These are phyloP conservation scores for Tenthredo livida DNA, from an alignment of 2,888 invertebrate species.

Conservation along the genomic window DNA sequence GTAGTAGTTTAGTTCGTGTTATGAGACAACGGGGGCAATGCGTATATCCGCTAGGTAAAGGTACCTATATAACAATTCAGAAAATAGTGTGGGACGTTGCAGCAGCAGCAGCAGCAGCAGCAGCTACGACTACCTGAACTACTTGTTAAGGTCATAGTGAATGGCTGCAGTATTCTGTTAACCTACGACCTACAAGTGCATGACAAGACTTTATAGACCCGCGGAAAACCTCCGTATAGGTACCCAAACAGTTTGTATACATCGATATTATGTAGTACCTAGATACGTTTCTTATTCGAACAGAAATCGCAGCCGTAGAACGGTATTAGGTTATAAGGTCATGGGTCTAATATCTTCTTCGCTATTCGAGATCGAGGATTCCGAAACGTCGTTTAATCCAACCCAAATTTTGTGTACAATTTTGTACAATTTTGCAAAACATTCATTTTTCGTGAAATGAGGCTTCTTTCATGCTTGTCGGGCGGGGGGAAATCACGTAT, in stretches of 20 bases:
- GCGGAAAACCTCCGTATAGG: background rate
- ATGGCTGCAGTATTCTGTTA: conserved; percentile 11
- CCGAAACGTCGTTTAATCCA: too few relatives aligned
- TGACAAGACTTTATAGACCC: background rate
- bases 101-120: too few relatives aligned
- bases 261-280: too few relatives aligned
- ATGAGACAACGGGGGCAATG: background rate
- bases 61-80: background rate
- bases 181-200: conserved; percentile 37
- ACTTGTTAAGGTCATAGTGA: conserved; percentile 26
- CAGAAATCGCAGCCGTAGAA: background rate
- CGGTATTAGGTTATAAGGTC: background rate
- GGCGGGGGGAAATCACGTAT: too few relatives aligned
- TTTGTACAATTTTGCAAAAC: too few relatives aligned
- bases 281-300: background rate
- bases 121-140: background rate
- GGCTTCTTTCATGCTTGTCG: too few relatives aligned
- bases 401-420: background rate
- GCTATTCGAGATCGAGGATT: background rate
- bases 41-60: background rate
- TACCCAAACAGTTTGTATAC: background rate
- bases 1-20: background rate
- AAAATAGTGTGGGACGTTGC: background rate
- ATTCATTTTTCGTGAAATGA: too few relatives aligned
- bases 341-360: background rate